Evolutionary conservation across 2,888 invertebrate species (phyloP).

Genomic region (Drosophila lacicola): DNA sequence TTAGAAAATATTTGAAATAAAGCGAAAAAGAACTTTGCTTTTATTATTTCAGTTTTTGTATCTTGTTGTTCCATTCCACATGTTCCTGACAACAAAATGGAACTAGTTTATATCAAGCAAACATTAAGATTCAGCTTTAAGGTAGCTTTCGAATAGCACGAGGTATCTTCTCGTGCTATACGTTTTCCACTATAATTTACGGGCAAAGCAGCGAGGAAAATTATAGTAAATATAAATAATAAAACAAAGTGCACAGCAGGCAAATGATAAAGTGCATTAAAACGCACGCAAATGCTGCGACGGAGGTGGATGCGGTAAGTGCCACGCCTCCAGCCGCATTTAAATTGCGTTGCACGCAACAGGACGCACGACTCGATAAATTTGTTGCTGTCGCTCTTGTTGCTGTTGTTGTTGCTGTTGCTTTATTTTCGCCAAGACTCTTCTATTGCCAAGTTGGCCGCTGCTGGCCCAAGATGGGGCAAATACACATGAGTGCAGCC

Average conservation of each 20-base stretch:
- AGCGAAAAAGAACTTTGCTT: too few species aligned
- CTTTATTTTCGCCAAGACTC: conserved; percentile 27
- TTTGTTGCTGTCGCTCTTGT: conserved; percentile 39
- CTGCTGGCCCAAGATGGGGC: conserved; percentile 10
- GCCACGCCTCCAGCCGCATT: conserved; percentile 67
- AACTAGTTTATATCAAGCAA: too few species aligned
- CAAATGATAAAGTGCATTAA: conserved; percentile 77
- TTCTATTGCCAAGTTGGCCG: conserved; percentile 18
- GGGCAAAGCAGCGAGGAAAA: conserved; percentile 48
- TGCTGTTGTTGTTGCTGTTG: conserved; percentile 15
- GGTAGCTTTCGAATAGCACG: not conserved
- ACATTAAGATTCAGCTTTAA: too few species aligned
- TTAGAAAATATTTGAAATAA: too few species aligned
- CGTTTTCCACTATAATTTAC: conserved; percentile 20
- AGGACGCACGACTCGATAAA: conserved; percentile 79
- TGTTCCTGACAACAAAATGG: too few species aligned
- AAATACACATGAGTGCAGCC: conserved; percentile 35
- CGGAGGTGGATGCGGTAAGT: conserved; percentile 4
- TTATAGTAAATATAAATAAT: conserved; percentile 79
- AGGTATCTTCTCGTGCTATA: conserved; percentile 20
- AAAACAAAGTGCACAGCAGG: conserved; percentile 70
- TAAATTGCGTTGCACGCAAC: conserved; percentile 78
- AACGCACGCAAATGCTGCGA: conserved; percentile 62
- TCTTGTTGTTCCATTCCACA: too few species aligned
- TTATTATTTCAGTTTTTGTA: too few species aligned